Conservation (phyloP, 2,113 vertebrate species). For the Hippocampus comes region DNA sequence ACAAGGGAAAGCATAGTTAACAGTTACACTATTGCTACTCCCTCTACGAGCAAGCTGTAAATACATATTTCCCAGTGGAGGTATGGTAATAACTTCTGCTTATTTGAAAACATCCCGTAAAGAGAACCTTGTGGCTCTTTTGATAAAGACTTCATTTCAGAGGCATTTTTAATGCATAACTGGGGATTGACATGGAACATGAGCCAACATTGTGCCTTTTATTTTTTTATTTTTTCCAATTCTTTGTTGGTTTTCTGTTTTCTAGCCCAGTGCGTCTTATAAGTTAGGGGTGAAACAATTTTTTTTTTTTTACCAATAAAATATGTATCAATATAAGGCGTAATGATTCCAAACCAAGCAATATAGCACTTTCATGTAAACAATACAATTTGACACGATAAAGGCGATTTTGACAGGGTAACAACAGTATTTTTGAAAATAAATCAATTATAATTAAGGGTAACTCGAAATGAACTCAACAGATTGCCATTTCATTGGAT, state of each 20-base stretch:
- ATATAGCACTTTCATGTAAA: no score
- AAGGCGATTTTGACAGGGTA: no score
- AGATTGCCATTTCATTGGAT: no score
- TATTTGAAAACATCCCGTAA: slow-evolving; percentile 78
- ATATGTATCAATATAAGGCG: no score
- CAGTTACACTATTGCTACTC: slow-evolving; percentile 67
- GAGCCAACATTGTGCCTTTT: slow-evolving; percentile 43
- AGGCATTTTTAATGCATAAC: slow-evolving; percentile 71
- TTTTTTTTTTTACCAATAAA: no score
- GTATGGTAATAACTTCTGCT: slow-evolving; percentile 70
- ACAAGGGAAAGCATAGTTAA: slow-evolving; percentile 75
- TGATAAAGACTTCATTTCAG: slow-evolving; percentile 73
- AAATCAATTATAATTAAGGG: no score
- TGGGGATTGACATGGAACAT: slow-evolving; percentile 63
- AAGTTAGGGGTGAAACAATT: no score
- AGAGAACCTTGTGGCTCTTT: slow-evolving; percentile 73
- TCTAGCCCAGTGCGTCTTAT: no score
- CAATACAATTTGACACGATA: no score
- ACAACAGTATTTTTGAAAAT: no score
- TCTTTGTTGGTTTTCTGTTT: background rate
- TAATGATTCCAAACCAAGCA: no score
- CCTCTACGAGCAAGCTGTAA: slow-evolving; percentile 68
- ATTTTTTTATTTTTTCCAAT: slow-evolving; percentile 48
- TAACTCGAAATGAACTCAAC: no score
- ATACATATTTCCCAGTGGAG: slow-evolving; percentile 73